A percentile compares a stretch with the other conserved stretches of the same genome.
Conservation (phyloP, 2,113 vertebrate genomes). For the Montifringilla adamsi region DNA sequence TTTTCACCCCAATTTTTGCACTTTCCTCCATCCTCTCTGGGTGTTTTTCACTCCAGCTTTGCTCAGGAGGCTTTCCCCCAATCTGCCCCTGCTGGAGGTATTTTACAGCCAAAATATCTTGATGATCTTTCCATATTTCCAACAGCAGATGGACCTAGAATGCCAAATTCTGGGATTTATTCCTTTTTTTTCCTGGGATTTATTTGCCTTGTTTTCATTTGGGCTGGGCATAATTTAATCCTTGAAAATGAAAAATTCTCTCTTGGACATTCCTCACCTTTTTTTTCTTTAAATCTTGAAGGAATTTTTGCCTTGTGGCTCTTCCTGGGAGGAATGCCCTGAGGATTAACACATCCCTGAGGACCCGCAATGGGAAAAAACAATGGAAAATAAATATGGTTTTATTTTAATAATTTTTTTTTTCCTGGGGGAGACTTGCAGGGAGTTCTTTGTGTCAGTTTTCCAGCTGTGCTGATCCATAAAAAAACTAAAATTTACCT, state of each 20-base stretch:
- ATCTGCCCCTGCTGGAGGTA: background rate
- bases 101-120: background rate
- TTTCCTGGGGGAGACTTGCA: background rate
- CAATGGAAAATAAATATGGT: background rate
- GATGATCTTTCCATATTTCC: background rate
- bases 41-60: background rate
- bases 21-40: background rate
- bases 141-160: slow-evolving; percentile 47
- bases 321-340: background rate
- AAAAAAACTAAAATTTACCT: rapidly evolving
- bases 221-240: background rate
- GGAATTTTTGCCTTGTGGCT: background rate
- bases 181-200: background rate
- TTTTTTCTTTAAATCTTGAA: background rate
- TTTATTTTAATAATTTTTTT: background rate
- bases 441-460: background rate
- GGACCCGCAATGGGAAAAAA: background rate
- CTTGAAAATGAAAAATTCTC: background rate
- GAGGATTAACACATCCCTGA: background rate
- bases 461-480: background rate
- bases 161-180: background rate
- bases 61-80: background rate
- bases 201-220: background rate
- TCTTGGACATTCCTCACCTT: background rate
- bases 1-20: slow-evolving; percentile 39